Conservation (phyloP, 2,113 vertebrate species). For the Ramphastos sulfuratus region DNA sequence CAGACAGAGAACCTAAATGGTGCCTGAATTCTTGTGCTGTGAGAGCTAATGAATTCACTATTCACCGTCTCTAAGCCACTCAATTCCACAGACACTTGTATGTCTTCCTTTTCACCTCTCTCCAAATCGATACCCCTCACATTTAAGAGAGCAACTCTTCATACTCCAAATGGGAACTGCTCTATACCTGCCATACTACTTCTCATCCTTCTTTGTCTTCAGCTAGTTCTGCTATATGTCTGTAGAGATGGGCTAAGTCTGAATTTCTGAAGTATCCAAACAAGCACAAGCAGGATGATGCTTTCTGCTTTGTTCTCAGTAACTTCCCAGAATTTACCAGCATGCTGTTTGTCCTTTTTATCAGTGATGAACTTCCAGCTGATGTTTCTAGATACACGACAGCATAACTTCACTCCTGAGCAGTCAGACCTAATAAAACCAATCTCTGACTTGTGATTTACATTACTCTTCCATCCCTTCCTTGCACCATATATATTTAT, state of each 20-base stretch:
- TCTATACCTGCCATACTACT: neutral
- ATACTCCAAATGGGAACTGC: neutral
- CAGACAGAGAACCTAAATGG: neutral
- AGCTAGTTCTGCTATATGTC: neutral
- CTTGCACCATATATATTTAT: neutral
- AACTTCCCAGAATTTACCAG: neutral
- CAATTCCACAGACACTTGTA: neutral
- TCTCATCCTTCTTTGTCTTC: neutral
- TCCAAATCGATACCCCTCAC: neutral
- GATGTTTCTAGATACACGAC: neutral
- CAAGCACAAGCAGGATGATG: neutral
- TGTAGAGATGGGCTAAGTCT: neutral
- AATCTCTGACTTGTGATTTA: neutral
- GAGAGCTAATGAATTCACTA: neutral
- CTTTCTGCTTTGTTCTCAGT: neutral
- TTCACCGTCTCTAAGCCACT: neutral
- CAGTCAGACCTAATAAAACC: neutral
- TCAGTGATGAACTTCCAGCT: neutral
- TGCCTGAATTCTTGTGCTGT: neutral
- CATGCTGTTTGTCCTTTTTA: neutral
- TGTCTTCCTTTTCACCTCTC: neutral
- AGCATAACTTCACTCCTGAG: neutral
- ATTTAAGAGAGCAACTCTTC: neutral
- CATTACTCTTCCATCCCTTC: neutral
- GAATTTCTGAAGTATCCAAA: neutral